Evolutionary conservation across 2,888 invertebrate genomes (phyloP).

Genomic region (Limnephilus lunatus): DNA sequence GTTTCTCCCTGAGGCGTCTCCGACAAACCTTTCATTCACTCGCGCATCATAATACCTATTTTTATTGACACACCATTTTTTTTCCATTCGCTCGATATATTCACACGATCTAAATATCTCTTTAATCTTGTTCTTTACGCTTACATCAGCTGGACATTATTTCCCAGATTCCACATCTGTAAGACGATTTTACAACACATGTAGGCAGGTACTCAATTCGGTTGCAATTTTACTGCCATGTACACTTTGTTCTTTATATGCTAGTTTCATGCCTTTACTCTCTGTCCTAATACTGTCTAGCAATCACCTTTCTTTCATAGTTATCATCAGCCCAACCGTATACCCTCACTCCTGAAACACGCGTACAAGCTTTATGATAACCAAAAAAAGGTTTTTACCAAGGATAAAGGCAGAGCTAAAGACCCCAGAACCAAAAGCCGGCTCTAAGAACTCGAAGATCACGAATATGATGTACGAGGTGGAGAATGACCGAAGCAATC

Average conservation of each 20-base stretch:
- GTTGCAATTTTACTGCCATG: neutral
- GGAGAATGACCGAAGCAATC: conserved; percentile 77
- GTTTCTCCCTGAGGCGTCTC: too few relatives aligned
- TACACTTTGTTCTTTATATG: neutral
- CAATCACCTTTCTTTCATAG: neutral
- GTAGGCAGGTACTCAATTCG: too few relatives aligned
- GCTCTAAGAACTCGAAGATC: conserved; percentile 77
- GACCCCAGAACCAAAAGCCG: conserved; percentile 75
- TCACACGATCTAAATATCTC: neutral
- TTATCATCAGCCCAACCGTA: too few relatives aligned
- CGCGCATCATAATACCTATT: too few relatives aligned
- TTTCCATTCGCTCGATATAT: neutral
- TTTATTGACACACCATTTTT: neutral
- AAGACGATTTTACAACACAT: neutral
- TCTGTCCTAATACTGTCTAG: neutral
- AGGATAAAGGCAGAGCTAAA: conserved; percentile 77
- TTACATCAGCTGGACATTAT: too few relatives aligned
- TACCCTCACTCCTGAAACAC: too few relatives aligned
- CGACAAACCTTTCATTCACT: too few relatives aligned
- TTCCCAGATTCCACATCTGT: neutral
- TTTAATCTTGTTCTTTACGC: too few relatives aligned
- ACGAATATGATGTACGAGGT: conserved; percentile 76
- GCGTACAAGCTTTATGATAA: neutral
- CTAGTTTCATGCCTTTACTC: neutral
- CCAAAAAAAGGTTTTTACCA: conserved; percentile 71